Conservation (phyloP, 2,888 invertebrate genomes). For the Diaperis boleti region DNA sequence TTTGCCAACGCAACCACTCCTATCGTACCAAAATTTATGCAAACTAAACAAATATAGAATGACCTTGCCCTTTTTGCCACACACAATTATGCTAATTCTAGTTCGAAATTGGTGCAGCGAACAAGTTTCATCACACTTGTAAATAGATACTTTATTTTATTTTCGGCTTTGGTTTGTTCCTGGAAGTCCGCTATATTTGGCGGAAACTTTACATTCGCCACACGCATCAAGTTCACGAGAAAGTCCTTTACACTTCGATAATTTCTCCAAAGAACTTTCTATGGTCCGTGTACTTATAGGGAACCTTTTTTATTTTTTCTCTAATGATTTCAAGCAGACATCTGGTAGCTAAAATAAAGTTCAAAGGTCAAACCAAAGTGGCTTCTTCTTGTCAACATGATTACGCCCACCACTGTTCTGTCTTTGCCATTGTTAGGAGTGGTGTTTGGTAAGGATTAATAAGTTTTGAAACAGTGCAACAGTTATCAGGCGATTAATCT, state of each 20-base stretch:
- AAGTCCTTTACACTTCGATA: constrained; percentile 1
- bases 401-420: background rate
- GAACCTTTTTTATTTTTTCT: background rate
- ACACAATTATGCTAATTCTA: constrained; percentile 17
- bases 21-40: constrained; percentile 19
- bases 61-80: constrained; percentile 21
- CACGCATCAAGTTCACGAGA: background rate
- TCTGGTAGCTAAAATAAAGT: background rate
- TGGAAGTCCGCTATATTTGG: no score
- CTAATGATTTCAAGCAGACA: background rate
- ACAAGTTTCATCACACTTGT: constrained; percentile 1
- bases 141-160: no score
- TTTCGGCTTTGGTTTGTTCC: no score
- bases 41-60: constrained; percentile 8
- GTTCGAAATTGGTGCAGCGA: background rate
- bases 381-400: background rate
- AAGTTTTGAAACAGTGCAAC: constrained; percentile 2
- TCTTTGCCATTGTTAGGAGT: constrained; percentile 8
- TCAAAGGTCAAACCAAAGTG: constrained; percentile 1
- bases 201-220: background rate
- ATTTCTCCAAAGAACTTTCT: constrained; percentile 8
- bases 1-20: constrained; percentile 20
- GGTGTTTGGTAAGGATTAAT: constrained; percentile 2
- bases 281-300: constrained; percentile 2
- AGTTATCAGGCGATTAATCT: constrained; percentile 16